These are phyloP conservation scores for Phrynosoma platyrhinos DNA, from an alignment of 2,113 vertebrate genomes.

Conservation along the genomic window DNA sequence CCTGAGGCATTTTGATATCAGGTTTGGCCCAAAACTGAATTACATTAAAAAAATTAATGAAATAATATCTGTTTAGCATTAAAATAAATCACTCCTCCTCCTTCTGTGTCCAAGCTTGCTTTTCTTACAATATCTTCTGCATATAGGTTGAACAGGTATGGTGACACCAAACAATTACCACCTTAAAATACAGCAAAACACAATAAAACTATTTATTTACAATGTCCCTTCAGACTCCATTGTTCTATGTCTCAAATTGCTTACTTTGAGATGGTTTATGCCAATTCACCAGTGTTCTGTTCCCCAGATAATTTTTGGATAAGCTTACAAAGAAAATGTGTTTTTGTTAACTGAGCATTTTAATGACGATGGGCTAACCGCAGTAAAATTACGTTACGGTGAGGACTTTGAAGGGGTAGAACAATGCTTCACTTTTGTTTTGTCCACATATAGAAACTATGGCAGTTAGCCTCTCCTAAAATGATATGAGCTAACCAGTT, in stretches of 20 bases:
- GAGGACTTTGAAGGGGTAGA: background rate
- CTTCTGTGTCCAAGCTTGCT: no score
- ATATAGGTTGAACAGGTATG: no score
- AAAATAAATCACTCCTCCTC: background rate
- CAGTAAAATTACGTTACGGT: background rate
- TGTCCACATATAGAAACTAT: background rate
- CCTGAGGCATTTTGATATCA: background rate
- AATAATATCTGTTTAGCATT: background rate
- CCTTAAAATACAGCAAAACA: no score
- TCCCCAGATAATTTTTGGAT: background rate
- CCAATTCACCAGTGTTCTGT: background rate
- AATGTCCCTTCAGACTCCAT: background rate
- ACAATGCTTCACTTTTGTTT: background rate
- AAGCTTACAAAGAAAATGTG: background rate
- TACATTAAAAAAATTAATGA: background rate
- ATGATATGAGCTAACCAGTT: background rate
- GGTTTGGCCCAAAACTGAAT: background rate
- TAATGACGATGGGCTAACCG: background rate
- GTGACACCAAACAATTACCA: background rate
- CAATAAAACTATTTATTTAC: background rate
- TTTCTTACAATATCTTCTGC: no score
- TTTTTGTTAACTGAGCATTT: background rate
- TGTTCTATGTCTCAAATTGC: no score
- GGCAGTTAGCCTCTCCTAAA: background rate
- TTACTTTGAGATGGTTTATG: background rate